Evolutionary conservation across 2,888 invertebrate species (phyloP).

Genomic region (Empis livida): DNA sequence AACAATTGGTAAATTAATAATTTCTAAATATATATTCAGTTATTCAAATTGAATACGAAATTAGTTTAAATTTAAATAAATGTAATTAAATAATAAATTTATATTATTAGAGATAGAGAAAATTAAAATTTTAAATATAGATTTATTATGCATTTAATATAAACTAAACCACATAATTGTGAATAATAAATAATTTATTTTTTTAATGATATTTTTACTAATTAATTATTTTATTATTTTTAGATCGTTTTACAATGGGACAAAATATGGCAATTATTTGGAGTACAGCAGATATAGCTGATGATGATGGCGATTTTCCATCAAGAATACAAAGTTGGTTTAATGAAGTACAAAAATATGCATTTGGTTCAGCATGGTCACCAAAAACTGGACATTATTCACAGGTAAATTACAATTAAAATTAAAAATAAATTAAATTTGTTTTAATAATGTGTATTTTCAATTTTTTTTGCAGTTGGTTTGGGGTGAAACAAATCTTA

Average conservation of each 20-base stretch:
- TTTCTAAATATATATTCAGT: neutral
- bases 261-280: constrained; percentile 74
- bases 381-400: constrained; percentile 71
- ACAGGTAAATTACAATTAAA: constrained; percentile 44
- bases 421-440: neutral
- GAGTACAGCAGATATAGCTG: constrained; percentile 48
- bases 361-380: constrained; percentile 50
- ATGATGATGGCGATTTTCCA: constrained; percentile 55
- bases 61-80: neutral
- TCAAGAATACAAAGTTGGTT: constrained; percentile 70
- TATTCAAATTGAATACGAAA: neutral
- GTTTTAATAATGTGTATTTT: neutral
- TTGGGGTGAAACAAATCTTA: constrained; percentile 72
- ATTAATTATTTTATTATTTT: neutral
- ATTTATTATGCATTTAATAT: neutral
- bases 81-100: too few relatives aligned
- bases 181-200: too few relatives aligned
- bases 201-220: neutral
- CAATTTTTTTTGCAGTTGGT: constrained; percentile 51
- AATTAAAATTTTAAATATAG: too few relatives aligned
- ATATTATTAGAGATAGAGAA: too few relatives aligned
- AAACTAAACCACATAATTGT: too few relatives aligned
- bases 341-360: constrained; percentile 57
- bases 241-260: constrained; percentile 66
- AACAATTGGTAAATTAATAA: constrained; percentile 43